A percentile compares a stretch with the other conserved stretches of the same genome.
Evolutionary conservation across 2,113 vertebrate species (phyloP).

Genomic region (Tachuris rubrigastra): DNA sequence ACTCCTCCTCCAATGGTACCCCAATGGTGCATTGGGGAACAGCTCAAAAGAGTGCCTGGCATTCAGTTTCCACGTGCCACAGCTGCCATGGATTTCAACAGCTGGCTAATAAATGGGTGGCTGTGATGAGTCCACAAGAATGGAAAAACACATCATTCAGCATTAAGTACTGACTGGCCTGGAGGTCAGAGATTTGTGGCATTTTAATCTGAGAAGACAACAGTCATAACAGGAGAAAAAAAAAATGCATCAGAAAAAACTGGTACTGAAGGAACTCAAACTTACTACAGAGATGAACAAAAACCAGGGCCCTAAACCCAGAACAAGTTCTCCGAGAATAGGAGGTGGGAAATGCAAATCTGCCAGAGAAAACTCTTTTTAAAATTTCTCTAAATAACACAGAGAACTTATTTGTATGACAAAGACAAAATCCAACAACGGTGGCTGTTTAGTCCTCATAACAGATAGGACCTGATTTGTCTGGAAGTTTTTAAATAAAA

Average conservation of each 20-base stretch:
- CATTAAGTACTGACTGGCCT: constrained; percentile 5
- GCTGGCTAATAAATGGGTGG: constrained; percentile 71
- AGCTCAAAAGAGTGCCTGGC: constrained; percentile 55
- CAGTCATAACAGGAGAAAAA: constrained; percentile 5
- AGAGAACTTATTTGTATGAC: background rate
- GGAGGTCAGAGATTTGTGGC: constrained; percentile 9
- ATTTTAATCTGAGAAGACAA: constrained; percentile 43
- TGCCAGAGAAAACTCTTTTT: background rate
- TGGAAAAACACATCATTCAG: constrained; percentile 59
- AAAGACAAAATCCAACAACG: background rate
- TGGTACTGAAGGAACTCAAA: background rate
- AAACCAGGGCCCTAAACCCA: background rate
- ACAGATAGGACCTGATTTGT: background rate
- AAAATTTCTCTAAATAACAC: background rate
- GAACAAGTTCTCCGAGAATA: background rate
- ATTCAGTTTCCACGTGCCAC: constrained; percentile 56
- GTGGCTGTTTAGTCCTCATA: background rate
- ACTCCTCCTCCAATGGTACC: constrained; percentile 36
- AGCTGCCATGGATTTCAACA: constrained; percentile 71
- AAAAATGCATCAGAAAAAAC: constrained; percentile 10
- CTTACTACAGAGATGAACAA: background rate
- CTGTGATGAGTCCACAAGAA: constrained; percentile 52
- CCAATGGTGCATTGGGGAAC: background rate
- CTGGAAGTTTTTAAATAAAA: background rate
- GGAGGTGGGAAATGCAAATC: background rate